These are phyloP conservation scores for Drosophila ogumai DNA, from an alignment of 1,140 invertebrate genomes.

Conservation along the genomic window DNA sequence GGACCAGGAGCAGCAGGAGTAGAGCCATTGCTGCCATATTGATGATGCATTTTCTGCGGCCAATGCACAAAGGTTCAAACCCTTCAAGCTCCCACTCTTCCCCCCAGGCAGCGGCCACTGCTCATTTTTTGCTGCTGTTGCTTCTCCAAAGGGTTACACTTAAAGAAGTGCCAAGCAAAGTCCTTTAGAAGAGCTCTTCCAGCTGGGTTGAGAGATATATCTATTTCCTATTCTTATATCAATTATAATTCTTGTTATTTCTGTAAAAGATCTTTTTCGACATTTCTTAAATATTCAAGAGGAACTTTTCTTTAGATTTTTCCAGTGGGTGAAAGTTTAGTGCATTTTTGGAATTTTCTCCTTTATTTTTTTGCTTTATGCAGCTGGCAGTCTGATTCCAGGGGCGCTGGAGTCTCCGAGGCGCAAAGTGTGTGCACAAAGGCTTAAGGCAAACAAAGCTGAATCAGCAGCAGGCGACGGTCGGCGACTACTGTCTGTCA, in stretches of 20 bases:
- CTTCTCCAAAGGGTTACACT: conserved; percentile 14
- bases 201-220: not conserved
- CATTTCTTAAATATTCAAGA: not conserved
- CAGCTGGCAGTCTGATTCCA: conserved; percentile 50
- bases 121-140: conserved; percentile 53
- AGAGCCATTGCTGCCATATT: conserved; percentile 49
- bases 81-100: not conserved
- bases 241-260: not conserved
- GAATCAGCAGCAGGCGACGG: conserved; percentile 69
- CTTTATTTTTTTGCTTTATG: conserved; percentile 49
- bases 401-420: conserved; percentile 42
- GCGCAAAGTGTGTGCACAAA: conserved; percentile 83
- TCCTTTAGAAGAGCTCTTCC: not conserved
- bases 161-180: not conserved
- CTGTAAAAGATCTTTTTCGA: not conserved
- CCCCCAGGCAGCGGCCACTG: conserved; percentile 21
- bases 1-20: not conserved
- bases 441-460: conserved; percentile 84
- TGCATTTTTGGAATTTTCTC: conserved; percentile 51
- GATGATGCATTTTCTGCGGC: conserved; percentile 75
- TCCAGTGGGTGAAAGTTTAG: conserved; percentile 47
- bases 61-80: conserved; percentile 43
- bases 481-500: conserved; percentile 50
- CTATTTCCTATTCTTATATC: not conserved
- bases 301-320: not conserved